A percentile compares a stretch with the other conserved stretches of the same genome.
These are phyloP conservation scores for Ptychochromis oligacanthus DNA, from an alignment of 2,113 vertebrate species.

Conservation along the genomic window DNA sequence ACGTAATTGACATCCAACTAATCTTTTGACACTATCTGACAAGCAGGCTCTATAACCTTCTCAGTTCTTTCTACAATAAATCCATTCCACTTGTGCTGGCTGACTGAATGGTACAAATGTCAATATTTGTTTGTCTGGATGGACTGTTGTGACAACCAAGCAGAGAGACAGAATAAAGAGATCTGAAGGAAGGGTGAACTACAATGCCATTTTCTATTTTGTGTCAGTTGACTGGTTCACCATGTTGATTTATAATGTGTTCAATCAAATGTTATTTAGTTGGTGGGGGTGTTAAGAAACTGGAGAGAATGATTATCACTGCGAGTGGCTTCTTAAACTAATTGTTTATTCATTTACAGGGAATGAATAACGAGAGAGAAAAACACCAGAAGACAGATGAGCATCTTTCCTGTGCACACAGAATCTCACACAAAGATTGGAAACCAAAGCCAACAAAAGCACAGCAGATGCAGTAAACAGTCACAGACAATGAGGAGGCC, in stretches of 20 bases:
- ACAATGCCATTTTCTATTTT: not conserved
- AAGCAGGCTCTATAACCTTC: not conserved
- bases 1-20: not conserved
- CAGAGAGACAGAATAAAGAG: not conserved
- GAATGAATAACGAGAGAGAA: not conserved
- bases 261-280: conserved; percentile 8
- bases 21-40: not conserved
- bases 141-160: not conserved
- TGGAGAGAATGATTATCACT: not conserved
- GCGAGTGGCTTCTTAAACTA: conserved; percentile 2
- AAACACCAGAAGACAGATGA: conserved; percentile 33
- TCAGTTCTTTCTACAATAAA: not conserved
- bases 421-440: conserved; percentile 6
- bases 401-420: not conserved
- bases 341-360: conserved; percentile 11
- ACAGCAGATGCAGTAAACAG: conserved; percentile 28
- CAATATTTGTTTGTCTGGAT: not conserved
- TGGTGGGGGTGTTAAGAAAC: conserved; percentile 4
- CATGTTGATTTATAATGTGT: not conserved
- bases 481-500: conserved; percentile 23
- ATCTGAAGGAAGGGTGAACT: not conserved
- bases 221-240: not conserved
- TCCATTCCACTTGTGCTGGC: not conserved
- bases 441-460: conserved; percentile 1
- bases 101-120: not conserved